These are phyloP conservation scores for Ylistrum balloti DNA, from an alignment of 1,140 invertebrate species.

Conservation along the genomic window DNA sequence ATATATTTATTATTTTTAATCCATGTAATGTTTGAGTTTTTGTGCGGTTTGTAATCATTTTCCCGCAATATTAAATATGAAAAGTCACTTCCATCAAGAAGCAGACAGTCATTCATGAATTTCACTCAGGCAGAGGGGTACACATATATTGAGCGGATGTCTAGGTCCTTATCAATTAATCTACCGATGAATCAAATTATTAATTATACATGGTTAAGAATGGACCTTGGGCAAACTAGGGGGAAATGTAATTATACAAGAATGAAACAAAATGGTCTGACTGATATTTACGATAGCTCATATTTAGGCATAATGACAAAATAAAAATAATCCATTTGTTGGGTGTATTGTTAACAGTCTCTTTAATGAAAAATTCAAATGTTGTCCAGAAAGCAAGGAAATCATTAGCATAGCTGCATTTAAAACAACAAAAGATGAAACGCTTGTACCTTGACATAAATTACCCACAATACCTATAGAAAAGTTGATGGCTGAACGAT, in stretches of 20 bases:
- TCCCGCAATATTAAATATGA: not conserved
- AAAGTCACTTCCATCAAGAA: not conserved
- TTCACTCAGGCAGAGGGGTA: not conserved
- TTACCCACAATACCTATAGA: not conserved
- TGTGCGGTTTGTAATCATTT: not conserved
- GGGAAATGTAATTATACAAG: constrained; percentile 30
- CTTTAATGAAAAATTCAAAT: constrained; percentile 36
- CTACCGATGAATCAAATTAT: constrained; percentile 7
- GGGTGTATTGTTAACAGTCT: not conserved
- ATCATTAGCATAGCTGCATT: constrained; percentile 7
- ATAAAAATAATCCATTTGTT: constrained; percentile 40
- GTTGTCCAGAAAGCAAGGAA: constrained; percentile 14
- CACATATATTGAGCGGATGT: not conserved
- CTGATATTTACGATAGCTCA: constrained; percentile 18
- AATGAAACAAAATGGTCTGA: not conserved
- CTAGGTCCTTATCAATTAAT: not conserved
- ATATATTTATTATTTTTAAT: too few species aligned
- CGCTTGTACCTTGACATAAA: not conserved
- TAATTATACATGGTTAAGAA: constrained; percentile 36
- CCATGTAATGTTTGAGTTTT: too few species aligned
- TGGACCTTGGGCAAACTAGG: not conserved
- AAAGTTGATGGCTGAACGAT: not conserved
- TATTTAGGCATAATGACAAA: constrained; percentile 11
- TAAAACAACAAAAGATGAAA: constrained; percentile 40
- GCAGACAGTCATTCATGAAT: not conserved